Conservation (phyloP, 2,113 vertebrate species). For the Trogon surrucura region DNA sequence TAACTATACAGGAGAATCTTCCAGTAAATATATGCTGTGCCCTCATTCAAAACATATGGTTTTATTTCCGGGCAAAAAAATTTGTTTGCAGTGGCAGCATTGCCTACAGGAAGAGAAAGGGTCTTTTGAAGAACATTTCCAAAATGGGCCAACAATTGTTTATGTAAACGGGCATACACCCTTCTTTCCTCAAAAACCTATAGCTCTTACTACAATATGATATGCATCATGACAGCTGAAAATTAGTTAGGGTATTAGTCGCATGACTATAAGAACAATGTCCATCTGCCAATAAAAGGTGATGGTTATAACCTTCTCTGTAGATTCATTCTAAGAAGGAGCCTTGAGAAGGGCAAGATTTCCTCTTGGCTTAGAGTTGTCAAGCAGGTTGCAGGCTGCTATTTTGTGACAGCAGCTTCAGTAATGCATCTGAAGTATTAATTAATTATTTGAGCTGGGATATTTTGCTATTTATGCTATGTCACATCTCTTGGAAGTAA, state of each 20-base stretch:
- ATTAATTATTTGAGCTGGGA: background rate
- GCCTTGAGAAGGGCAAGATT: background rate
- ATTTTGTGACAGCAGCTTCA: background rate
- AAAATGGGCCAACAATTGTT: rapidly evolving
- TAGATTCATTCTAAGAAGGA: background rate
- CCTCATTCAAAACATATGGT: background rate
- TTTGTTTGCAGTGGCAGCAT: background rate
- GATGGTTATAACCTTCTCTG: background rate
- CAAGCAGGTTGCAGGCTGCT: background rate
- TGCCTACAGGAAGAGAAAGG: background rate
- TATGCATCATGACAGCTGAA: background rate
- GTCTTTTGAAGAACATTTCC: background rate
- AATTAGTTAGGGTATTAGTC: background rate
- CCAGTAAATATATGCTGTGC: background rate
- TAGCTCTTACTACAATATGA: background rate
- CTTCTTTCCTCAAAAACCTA: background rate
- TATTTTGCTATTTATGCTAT: background rate
- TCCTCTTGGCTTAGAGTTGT: background rate
- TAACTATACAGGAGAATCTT: background rate
- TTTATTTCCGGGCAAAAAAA: background rate
- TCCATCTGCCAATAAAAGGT: background rate
- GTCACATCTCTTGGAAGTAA: background rate
- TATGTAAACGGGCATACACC: no score
- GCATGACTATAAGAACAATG: background rate
- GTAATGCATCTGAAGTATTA: rapidly evolving